Percentiles rank a stretch among this genome's conserved stretches.
Conservation (phyloP, 2,888 invertebrate species). For the Limenitis camilla region DNA sequence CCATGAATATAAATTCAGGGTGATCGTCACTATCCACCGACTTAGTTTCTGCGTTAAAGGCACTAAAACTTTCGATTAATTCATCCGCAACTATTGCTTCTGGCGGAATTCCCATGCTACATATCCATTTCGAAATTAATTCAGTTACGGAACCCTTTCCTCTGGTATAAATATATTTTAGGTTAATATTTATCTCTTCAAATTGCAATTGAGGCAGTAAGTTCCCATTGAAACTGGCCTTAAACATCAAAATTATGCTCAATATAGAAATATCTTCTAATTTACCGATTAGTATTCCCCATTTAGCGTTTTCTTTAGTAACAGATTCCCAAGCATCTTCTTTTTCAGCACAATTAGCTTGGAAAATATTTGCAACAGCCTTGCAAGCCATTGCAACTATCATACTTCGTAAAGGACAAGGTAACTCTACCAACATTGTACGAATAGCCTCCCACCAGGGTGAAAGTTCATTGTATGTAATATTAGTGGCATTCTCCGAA, state of each 20-base stretch:
- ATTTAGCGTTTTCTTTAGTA: slow-evolving; percentile 88
- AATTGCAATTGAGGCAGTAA: slow-evolving; percentile 71
- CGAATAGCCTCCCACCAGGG: slow-evolving; percentile 89
- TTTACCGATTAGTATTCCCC: slow-evolving; percentile 90
- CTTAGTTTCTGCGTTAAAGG: slow-evolving; percentile 29
- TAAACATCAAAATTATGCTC: slow-evolving; percentile 78
- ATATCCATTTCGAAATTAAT: slow-evolving; percentile 90
- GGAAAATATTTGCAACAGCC: slow-evolving; percentile 77
- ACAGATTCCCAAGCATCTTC: slow-evolving; percentile 86
- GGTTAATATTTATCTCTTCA: slow-evolving; percentile 75
- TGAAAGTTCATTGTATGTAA: slow-evolving; percentile 81
- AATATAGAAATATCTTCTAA: slow-evolving; percentile 90
- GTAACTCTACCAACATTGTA: slow-evolving; percentile 80
- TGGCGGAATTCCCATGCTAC: slow-evolving; percentile 81
- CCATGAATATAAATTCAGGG: slow-evolving; percentile 44
- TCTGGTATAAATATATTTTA: slow-evolving; percentile 77
- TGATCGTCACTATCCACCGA: slow-evolving; percentile 39
- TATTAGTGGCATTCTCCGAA: slow-evolving; percentile 74
- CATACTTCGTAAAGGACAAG: slow-evolving; percentile 84
- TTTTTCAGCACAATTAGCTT: slow-evolving; percentile 54
- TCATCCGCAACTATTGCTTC: slow-evolving; percentile 74
- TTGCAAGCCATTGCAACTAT: slow-evolving; percentile 89
- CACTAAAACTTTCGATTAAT: slow-evolving; percentile 39
- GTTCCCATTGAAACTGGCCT: slow-evolving; percentile 52
- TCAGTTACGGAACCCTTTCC: slow-evolving; percentile 91